Evolutionary conservation across 2,113 vertebrate species (phyloP), one percentile per base, ranked within the genome.

Genomic region (Orcinus orca): DNA sequence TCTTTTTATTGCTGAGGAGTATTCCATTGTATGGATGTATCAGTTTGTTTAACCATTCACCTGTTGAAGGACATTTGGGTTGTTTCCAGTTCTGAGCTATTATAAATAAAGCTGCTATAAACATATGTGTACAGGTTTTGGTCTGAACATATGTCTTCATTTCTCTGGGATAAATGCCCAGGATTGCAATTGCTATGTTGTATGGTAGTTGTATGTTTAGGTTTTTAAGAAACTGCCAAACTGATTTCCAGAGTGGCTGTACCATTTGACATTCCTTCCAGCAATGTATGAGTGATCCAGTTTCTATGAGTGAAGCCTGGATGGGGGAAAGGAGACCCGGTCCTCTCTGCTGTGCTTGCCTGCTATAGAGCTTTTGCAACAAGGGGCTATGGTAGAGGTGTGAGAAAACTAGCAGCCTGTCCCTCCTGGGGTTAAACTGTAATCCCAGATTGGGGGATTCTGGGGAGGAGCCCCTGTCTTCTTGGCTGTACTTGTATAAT

Each of bases 21-120:
- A 71, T 29, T 73, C 65, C 70, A 83, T 88, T 58, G n/a, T 71
- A 58, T n/a, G 63, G 62, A 79, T 79, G 38, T 25, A 84, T 41
- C 82, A 73, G 38, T 83, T 95, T 82, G 36, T 90, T 93, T 87
- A 95, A 90, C 33, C 36, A 84, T 80, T 95, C 79, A 83, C 62
- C 90, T 84, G 60, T 73, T 83, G 76, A 67, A 88, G 82, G 87
- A 86, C 58, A 73, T 73, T 55, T 90, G 76, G 31, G 26, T 70
- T 88, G 14, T 80, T 88, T 93, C 82, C 63, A 62, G 33, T 83
- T 96, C 82, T 83, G 44, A 86, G 36, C 26, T 87, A 58, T 88
- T 84, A 95, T 65, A 88, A 67, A 82, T 84, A 93, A 97, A 88
- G 77, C 76, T 97, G 88, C 77, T 93, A n/a, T 81, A 95, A 88